Evolutionary conservation across 2,797 vertebrate species (phyloP), one percentile per base, ranked within the genome.

Genomic region (Hydrophis major): DNA sequence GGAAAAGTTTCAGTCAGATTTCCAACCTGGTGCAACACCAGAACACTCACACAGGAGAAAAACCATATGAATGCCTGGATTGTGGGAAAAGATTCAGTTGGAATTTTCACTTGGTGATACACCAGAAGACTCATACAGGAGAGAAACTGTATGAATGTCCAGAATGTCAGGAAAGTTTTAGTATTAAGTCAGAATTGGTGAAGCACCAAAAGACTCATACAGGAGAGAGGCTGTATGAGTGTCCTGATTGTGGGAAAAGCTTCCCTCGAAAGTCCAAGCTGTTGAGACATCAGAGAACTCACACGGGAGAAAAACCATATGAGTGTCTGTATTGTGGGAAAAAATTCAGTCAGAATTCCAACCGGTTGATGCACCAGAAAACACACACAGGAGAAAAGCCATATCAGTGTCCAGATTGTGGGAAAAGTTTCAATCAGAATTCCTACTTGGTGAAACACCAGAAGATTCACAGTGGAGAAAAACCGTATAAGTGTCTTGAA

Each of bases 21-120:
- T 10, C 61, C 10, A 11, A 63, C 27, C 27, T 63, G 27, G 61
- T 63, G 11, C 61, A 63, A 63, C 61, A 63, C 27, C 61, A 63
- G 61, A 63, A 63, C 12, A 63, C 61, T 4, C 61, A 63, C 11
- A 63, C 61, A 63, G 61, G 61, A 63, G 88, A 91, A 59, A 95
- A 93, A 57, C 53, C n/a, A 56, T 92, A 42, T 91, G 20, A 88
- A 69, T 93, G 63, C 86, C 83, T n/a, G 89, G n/a, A 93, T 22
- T 93, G 91, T 92, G 92, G 42, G n/a, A 93, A 93, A 50, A 60
- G 16, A 28, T 93, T 94, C 92, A 61, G 90, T 89, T 92, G 74
- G 32, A 94, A 92, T 53, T 93, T 88, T 83, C 22, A 63, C 28
- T 57, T 94, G 32, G 59, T 91, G 61, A 63, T 63, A 63, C 61